Evolutionary conservation across 23 tunicate genomes (phyloP).

Genomic region (Clavelina lepadiformis): DNA sequence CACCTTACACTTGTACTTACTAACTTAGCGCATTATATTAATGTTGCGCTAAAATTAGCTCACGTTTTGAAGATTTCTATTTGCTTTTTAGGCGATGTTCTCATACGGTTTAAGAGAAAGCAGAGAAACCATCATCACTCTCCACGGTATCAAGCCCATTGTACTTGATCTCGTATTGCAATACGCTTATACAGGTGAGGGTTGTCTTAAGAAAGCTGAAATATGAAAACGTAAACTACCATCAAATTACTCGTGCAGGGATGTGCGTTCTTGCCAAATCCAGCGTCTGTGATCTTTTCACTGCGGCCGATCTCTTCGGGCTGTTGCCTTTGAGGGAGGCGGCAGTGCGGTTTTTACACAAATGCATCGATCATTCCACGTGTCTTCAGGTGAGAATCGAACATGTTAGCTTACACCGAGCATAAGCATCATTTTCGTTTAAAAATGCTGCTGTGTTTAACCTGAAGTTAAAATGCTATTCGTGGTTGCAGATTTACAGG

Average conservation of each 20-base stretch:
- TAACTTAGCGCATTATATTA: too few species aligned
- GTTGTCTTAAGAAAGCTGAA: too few species aligned
- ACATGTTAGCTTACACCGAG: too few species aligned
- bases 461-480: too few species aligned
- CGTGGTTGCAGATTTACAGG: conserved; percentile 58
- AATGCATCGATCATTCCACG: conserved; percentile 36
- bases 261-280: conserved; percentile 46
- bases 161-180: conserved; percentile 52
- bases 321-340: conserved; percentile 62
- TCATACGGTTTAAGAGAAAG: conserved; percentile 62
- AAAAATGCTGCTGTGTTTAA: too few species aligned
- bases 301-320: conserved; percentile 67
- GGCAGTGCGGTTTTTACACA: conserved; percentile 34
- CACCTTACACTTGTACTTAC: too few species aligned
- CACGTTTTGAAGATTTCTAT: too few species aligned
- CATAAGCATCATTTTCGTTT: too few species aligned
- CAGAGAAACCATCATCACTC: conserved; percentile 32
- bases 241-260: conserved; percentile 15
- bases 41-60: too few species aligned
- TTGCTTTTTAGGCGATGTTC: conserved; percentile 72
- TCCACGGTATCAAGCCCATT: conserved; percentile 55
- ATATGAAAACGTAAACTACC: not conserved
- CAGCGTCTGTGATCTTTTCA: conserved; percentile 41
- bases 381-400: too few species aligned
- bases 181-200: conserved; percentile 68